A percentile compares a stretch with the other conserved stretches of the same genome.
These are phyloP conservation scores for Petrocephalus zakoni DNA, from an alignment of 2,113 vertebrate genomes.

Conservation along the genomic window DNA sequence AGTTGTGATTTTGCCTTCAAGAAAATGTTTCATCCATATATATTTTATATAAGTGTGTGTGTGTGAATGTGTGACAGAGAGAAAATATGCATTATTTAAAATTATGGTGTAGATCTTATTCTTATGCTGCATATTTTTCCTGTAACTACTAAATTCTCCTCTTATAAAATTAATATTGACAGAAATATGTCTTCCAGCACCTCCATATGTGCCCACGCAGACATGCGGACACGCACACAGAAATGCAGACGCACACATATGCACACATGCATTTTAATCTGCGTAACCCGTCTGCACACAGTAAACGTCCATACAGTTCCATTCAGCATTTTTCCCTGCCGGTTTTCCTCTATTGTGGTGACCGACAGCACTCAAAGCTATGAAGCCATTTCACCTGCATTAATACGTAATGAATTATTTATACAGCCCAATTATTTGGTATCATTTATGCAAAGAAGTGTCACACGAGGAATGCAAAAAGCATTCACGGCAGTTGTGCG, in stretches of 20 bases:
- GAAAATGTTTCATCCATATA: neutral
- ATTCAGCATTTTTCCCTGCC: slow-evolving; percentile 51
- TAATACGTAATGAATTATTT: slow-evolving; percentile 98
- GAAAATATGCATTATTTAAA: neutral
- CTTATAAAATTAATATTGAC: slow-evolving; percentile 6
- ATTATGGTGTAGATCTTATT: neutral
- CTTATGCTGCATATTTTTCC: neutral
- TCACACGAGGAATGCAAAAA: slow-evolving; percentile 96
- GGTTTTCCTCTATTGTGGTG: slow-evolving; percentile 62
- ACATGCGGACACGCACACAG: neutral
- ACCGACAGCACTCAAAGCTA: slow-evolving; percentile 67
- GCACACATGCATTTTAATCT: slow-evolving; percentile 13
- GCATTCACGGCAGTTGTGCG: slow-evolving; percentile 88
- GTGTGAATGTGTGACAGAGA: neutral
- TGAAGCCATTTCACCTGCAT: slow-evolving; percentile 90
- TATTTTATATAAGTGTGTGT: neutral
- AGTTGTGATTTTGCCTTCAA: too few species aligned
- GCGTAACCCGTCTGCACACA: slow-evolving; percentile 12
- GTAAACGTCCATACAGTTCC: slow-evolving; percentile 58
- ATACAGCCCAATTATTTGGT: slow-evolving; percentile 98
- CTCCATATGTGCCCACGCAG: neutral
- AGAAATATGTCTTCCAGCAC: neutral
- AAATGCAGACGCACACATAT: neutral
- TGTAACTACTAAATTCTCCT: neutral
- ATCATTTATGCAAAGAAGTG: slow-evolving; percentile 98